Base-by-base conservation (phyloP, 2,888 invertebrate species). In the Netelia fuscicornis region DNA sequence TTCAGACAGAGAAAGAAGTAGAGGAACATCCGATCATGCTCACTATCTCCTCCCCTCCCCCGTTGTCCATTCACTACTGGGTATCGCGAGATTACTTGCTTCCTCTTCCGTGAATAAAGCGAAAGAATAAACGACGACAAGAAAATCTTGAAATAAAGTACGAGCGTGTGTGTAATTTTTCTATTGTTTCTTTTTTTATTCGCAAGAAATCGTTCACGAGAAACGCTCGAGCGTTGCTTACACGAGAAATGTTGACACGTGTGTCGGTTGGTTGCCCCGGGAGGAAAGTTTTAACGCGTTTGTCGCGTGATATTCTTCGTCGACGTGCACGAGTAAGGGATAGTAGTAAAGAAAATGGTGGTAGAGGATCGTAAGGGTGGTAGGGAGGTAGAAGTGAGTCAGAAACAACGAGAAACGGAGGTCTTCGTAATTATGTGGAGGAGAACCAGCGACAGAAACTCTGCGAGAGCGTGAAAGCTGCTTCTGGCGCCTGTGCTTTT, bases 351-450 rank as follows among this genome's bases (percentile, higher is more conserved):
- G 72, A 37, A 58, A 20, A 58, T 23, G 17, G 48, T 11, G 9
- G 48, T 2, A 44, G 64, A 20, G 60, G 60, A 42, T 64, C 54
- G 74, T 23, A 56, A 9, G 48, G 48, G 74, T 62, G 56, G 54
- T 58, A 64, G 78, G 74, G 70, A 44, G 64, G 74, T 54, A 58
- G 44, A 58, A 13, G 60, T 52, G 74, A 58, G 20, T 82, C 83
- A 85, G 76, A 79, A 83, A 81, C 85, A 79, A 79, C 70, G 79
- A 74, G 68, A 74, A 85, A 72, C 84, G 23, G 77, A 74, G 79
- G 75, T 76, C 71, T 80, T 85, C 52, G 85, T 83, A 85, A 85
- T 85, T 85, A 85, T 77, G 79, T 80, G 85, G 75, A 85, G 82
- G 67, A 82, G 83, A 62, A 80, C 67, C 62, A 80, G 65, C 82